Evolutionary conservation across 2,797 vertebrate species (phyloP).

Genomic region (Arnoldichthys spilopterus): DNA sequence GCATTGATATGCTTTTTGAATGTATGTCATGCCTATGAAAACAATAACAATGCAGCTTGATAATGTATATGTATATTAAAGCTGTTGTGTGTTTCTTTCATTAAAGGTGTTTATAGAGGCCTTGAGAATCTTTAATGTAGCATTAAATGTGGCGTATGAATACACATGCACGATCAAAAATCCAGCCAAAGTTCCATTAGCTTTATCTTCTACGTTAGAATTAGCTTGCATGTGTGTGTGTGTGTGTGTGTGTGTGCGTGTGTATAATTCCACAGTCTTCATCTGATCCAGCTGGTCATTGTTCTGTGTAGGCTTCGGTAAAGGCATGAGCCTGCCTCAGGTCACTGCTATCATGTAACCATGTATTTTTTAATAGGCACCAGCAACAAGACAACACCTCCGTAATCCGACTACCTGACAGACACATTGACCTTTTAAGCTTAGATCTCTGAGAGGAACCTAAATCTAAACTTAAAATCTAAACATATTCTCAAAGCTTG

Average conservation of each 20-base stretch:
- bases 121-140: too few relatives aligned
- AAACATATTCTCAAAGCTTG: too few relatives aligned
- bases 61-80: too few relatives aligned
- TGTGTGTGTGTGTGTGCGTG: not conserved
- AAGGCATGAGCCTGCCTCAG: conserved; percentile 65
- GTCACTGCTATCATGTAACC: conserved; percentile 73
- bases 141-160: too few relatives aligned
- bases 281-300: conserved; percentile 41
- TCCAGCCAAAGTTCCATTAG: not conserved
- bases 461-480: too few relatives aligned
- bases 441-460: conserved; percentile 9
- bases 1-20: too few relatives aligned
- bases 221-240: not conserved
- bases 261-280: not conserved
- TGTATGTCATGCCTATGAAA: too few relatives aligned
- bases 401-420: conserved; percentile 56
- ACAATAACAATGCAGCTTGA: too few relatives aligned
- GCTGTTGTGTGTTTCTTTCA: too few relatives aligned
- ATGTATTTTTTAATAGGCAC: conserved; percentile 76
- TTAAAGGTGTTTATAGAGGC: too few relatives aligned
- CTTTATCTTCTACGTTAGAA: not conserved
- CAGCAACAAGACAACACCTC: conserved; percentile 63
- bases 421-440: conserved; percentile 49
- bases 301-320: conserved; percentile 33
- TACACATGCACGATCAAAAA: too few relatives aligned